phyloP scores from a whole-genome alignment of 2,113 vertebrate genomes.

The Sinocyclocheilus anshuiensis region DNA sequence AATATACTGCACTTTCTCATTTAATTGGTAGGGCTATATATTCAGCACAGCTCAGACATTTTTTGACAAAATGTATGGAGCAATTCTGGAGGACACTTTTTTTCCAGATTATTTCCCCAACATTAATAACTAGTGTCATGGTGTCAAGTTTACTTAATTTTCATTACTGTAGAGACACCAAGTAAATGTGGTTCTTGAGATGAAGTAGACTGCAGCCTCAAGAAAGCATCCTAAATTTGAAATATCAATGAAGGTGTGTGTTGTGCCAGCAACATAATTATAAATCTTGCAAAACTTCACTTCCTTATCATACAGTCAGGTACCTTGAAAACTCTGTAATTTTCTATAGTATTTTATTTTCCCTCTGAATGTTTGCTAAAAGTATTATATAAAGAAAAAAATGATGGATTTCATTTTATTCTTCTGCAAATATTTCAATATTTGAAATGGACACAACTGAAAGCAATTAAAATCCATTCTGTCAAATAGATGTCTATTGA shows the following conservation, averaged over 20 bases:
- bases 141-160: neutral
- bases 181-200: neutral
- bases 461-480: neutral
- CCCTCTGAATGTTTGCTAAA: constrained; percentile 23
- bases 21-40: neutral
- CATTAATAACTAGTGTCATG: neutral
- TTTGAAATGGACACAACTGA: neutral
- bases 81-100: neutral
- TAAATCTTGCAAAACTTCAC: neutral
- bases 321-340: constrained; percentile 9
- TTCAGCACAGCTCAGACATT: neutral
- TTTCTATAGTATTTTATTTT: constrained; percentile 32
- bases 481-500: neutral
- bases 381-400: neutral
- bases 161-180: neutral
- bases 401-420: neutral
- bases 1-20: constrained; percentile 12
- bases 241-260: neutral
- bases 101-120: neutral
- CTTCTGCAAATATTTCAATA: neutral
- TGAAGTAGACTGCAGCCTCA: neutral
- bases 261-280: neutral
- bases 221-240: neutral
- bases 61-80: accelerated
- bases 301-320: neutral